Conservation (phyloP, 2,797 vertebrate species). For the Poeciliopsis infans region DNA sequence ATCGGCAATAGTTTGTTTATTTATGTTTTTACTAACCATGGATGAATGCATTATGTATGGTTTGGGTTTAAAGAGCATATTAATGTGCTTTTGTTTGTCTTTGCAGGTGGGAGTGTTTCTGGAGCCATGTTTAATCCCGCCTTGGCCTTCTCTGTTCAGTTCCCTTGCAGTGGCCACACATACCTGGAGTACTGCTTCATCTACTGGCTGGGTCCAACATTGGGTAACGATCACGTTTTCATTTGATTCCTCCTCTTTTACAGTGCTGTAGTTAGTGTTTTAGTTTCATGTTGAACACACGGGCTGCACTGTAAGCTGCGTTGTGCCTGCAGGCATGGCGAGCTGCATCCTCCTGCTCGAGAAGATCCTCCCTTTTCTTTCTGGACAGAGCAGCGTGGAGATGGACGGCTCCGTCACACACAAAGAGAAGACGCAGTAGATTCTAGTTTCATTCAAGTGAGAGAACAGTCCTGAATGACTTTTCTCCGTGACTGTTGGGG, state of each 20-base stretch:
- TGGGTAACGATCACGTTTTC: slow-evolving; percentile 68
- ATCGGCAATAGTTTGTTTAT: not conserved
- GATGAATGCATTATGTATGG: not conserved
- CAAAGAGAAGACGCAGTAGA: slow-evolving; percentile 63
- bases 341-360: slow-evolving; percentile 76
- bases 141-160: slow-evolving; percentile 87
- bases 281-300: not conserved
- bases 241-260: not conserved
- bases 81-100: not conserved
- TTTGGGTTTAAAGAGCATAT: not conserved
- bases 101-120: slow-evolving; percentile 84
- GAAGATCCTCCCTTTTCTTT: slow-evolving; percentile 72
- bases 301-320: not conserved
- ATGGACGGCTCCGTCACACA: slow-evolving; percentile 19
- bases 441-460: not conserved
- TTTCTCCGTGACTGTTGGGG: not conserved
- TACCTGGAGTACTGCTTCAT: slow-evolving; percentile 84
- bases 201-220: slow-evolving; percentile 87
- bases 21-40: not conserved
- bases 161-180: slow-evolving; percentile 85
- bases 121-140: slow-evolving; percentile 91
- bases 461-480: not conserved
- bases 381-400: slow-evolving; percentile 24
- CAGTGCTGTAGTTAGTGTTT: not conserved
- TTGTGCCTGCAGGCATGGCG: slow-evolving; percentile 59